Percentiles rank a stretch among this genome's conserved stretches.
Conservation (phyloP, 2,797 vertebrate genomes). For the Muscicapa striata region DNA sequence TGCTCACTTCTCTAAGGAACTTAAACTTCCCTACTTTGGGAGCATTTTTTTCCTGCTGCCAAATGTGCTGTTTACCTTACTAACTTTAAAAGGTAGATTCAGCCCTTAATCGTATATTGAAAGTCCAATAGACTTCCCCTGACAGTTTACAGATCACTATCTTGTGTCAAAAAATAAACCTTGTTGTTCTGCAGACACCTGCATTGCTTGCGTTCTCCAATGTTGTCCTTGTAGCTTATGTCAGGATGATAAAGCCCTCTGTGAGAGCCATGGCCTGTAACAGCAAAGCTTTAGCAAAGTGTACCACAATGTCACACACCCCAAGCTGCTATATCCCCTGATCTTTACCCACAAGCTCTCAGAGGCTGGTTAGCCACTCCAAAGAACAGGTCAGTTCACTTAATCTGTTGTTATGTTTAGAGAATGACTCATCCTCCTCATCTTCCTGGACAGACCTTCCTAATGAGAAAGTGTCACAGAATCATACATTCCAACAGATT, state of each 20-base stretch:
- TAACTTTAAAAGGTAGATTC: not conserved
- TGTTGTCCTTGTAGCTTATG: not conserved
- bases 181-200: not conserved
- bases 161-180: not conserved
- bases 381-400: not conserved
- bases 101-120: not conserved
- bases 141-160: not conserved
- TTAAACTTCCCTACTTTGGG: not conserved
- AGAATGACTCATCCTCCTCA: not conserved
- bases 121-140: not conserved
- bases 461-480: not conserved
- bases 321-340: not conserved
- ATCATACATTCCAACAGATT: not conserved
- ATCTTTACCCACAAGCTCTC: not conserved
- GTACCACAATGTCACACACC: not conserved
- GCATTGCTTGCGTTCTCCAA: not conserved
- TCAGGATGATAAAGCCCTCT: not conserved
- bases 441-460: not conserved
- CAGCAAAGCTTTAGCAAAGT: not conserved
- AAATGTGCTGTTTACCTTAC: not conserved
- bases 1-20: not conserved
- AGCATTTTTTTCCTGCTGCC: not conserved
- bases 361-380: not conserved
- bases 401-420: not conserved
- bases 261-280: not conserved